These are phyloP conservation scores for Liparis tanakae DNA, from an alignment of 2,797 vertebrate species.

Conservation along the genomic window DNA sequence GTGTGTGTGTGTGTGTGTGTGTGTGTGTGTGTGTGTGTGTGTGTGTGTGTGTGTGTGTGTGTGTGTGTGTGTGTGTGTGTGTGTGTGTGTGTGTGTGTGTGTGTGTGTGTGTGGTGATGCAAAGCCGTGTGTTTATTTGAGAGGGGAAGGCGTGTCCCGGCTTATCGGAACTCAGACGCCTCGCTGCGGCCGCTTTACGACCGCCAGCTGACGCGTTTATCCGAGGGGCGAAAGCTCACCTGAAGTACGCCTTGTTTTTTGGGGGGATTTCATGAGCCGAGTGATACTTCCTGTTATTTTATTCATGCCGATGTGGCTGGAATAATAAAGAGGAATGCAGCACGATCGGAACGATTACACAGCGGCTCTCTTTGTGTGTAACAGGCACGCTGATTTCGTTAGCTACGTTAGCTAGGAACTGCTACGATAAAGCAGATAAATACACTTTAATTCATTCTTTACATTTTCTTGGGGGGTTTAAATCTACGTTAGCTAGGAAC, in stretches of 20 bases:
- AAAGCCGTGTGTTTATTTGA: conserved; percentile 20
- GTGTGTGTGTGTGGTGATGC: background rate
- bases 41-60: too few relatives aligned
- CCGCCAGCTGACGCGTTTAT: conserved; percentile 40
- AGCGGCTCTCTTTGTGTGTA: background rate
- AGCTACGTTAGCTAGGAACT: too few relatives aligned
- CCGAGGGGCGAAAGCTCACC: conserved; percentile 4
- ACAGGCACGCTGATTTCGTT: background rate
- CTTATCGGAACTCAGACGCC: conserved; percentile 31
- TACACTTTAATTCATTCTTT: background rate
- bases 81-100: too few relatives aligned
- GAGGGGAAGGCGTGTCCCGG: conserved; percentile 42
- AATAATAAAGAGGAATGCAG: background rate
- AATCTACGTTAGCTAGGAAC: too few relatives aligned
- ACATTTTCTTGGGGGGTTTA: too few relatives aligned
- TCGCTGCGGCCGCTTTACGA: background rate
- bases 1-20: background rate
- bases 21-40: too few relatives aligned
- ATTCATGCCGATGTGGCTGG: too few relatives aligned
- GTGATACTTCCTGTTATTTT: background rate
- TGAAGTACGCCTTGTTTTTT: conserved; percentile 7
- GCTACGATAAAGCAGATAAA: background rate
- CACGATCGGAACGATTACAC: background rate
- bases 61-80: too few relatives aligned
- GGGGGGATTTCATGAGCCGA: conserved; percentile 12